Evolutionary conservation across 2,113 vertebrate species (phyloP).

Genomic region (Pygoscelis antarcticus): DNA sequence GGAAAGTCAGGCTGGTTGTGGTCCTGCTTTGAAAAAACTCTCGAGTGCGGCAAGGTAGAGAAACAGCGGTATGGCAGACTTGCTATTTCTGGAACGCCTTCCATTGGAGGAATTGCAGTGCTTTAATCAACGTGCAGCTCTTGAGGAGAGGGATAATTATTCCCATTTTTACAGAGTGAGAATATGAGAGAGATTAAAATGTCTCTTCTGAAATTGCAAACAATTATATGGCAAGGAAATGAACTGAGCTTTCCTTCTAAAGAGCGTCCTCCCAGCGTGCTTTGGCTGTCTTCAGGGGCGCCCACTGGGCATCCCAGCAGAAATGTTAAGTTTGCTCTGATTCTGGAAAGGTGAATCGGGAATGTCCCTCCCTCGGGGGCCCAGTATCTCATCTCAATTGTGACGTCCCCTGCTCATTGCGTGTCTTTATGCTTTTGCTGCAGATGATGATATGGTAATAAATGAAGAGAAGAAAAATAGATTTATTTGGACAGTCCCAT

Average conservation of each 20-base stretch:
- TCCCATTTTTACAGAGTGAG: neutral
- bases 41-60: neutral
- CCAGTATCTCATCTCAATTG: neutral
- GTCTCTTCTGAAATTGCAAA: neutral
- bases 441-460: neutral
- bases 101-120: neutral
- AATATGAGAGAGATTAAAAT: neutral
- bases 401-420: accelerated
- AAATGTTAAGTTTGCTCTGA: neutral
- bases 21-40: neutral
- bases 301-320: neutral
- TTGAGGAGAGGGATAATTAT: neutral
- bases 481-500: neutral
- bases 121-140: neutral
- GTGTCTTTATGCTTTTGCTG: neutral
- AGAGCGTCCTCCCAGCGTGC: accelerated
- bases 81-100: neutral
- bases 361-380: neutral
- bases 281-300: neutral
- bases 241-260: neutral
- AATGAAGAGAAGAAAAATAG: neutral
- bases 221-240: neutral
- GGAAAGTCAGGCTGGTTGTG: neutral
- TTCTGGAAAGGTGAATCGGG: neutral
- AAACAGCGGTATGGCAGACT: neutral